Conservation (phyloP, 2,113 vertebrate genomes). For the Calyptommatus sinebrachiatus region DNA sequence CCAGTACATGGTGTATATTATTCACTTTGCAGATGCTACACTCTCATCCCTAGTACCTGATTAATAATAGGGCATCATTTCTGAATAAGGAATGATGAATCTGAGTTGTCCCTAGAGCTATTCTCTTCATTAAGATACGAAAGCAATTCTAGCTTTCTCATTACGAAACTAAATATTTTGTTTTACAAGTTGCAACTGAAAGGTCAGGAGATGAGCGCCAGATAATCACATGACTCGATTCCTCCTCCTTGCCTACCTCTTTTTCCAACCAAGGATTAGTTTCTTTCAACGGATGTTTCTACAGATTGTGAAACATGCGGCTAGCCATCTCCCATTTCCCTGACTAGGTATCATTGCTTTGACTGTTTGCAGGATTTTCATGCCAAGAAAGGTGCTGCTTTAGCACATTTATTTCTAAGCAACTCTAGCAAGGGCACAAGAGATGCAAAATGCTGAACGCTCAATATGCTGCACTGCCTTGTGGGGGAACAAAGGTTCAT, state of each 20-base stretch:
- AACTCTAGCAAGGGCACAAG: conserved; percentile 2
- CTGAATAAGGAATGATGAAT: neutral
- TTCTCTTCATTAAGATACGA: neutral
- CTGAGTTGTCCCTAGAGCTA: neutral
- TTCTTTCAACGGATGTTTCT: neutral
- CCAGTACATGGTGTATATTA: no score
- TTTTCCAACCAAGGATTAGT: neutral
- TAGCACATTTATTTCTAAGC: conserved; percentile 3
- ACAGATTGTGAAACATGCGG: neutral
- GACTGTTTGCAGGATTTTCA: neutral
- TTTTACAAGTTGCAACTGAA: neutral
- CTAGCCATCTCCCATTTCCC: conserved; percentile 13
- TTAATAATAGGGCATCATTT: no score
- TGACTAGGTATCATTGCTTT: neutral
- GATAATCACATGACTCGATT: neutral
- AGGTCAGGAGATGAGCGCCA: neutral
- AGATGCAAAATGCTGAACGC: neutral
- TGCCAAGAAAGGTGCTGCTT: conserved; percentile 20
- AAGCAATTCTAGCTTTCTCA: neutral
- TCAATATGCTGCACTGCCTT: neutral
- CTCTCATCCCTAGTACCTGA: no score
- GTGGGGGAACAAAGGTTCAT: neutral
- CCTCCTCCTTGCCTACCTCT: neutral
- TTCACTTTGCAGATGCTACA: no score
- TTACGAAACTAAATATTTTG: neutral